Base-by-base conservation (phyloP, 2,113 vertebrate genomes). In the Clarias gariepinus region DNA sequence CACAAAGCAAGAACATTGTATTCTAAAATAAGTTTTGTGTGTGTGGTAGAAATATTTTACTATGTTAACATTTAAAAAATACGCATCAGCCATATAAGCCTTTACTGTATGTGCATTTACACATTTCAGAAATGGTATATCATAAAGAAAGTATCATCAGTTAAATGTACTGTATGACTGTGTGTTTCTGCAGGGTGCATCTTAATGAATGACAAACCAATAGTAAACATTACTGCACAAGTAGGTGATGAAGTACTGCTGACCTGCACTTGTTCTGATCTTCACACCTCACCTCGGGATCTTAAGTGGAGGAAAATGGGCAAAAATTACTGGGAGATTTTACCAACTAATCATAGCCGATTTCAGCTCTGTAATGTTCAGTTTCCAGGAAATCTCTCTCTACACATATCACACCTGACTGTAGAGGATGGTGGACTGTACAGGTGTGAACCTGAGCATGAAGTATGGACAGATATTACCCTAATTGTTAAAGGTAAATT, bases 301-400 rank as follows among this genome's bases (percentile, higher is more conserved):
- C 5, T 8, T 19, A 69, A 0, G 1, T 69, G 66, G 66, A 33
- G 0, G 16, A 69, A 69, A 69, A 18, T 9, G 6, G 19, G 2
- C 12, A 53, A 2, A 0, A 0, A 1, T 0, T 6, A 3, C 0
- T 78, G 76, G 76, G 13, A 57, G 28, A 0, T 1, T n/a, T 12
- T 57, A 30, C 0, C 4, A 30, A 28, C 16, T 55, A 10, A 25
- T 8, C 1, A 23, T 30, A 5, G 2, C 19, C 36, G 36, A 86
- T 25, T 58, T 55, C 58, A 85, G 28, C 60, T 66, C 5, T 8
- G 64, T 55, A 66, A 79, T n/a, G 25, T 11, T 23, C 36, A 25
- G 25, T 25, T 3, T 66, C 58, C 73, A 64, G 74, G 58, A 55
- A 66, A 79, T 66, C 41, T 79, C 16, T 79, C 84, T 66, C 18